A percentile compares a stretch with the other conserved stretches of the same genome.
Conservation (phyloP, 1,140 invertebrate genomes). For the Trachymyrmex cornetzi region DNA sequence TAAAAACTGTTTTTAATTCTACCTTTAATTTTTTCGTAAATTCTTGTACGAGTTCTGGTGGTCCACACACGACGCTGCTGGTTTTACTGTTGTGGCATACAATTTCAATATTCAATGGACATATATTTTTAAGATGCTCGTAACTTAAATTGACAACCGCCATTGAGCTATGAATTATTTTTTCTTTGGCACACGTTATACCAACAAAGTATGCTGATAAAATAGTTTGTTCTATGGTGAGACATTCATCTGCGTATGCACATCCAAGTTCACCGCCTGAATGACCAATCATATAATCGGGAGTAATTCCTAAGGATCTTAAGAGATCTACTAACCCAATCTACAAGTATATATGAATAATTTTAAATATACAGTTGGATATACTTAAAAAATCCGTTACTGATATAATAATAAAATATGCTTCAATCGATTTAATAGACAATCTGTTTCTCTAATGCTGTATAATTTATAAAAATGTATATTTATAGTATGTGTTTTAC, state of each 20-base stretch:
- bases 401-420: neutral
- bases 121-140: slow-evolving; percentile 85
- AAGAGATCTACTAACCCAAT: slow-evolving; percentile 93
- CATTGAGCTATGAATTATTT: slow-evolving; percentile 93
- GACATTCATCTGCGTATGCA: slow-evolving; percentile 94
- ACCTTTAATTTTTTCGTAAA: slow-evolving; percentile 86
- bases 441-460: too few relatives aligned
- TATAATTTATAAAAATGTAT: too few relatives aligned
- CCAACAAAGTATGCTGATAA: slow-evolving; percentile 89
- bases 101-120: slow-evolving; percentile 88
- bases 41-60: slow-evolving; percentile 85
- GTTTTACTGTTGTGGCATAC: slow-evolving; percentile 91
- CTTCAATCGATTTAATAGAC: too few relatives aligned
- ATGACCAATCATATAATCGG: slow-evolving; percentile 93
- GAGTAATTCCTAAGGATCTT: slow-evolving; percentile 88
- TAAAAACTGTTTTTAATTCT: neutral
- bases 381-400: neutral
- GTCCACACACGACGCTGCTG: slow-evolving; percentile 91
- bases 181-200: slow-evolving; percentile 92
- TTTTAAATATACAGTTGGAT: neutral
- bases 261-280: slow-evolving; percentile 94
- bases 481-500: too few relatives aligned
- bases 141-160: slow-evolving; percentile 91
- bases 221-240: slow-evolving; percentile 90
- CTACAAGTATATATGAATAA: slow-evolving; percentile 80